Base-by-base conservation (phyloP, 2,113 vertebrate species). In the Dasyurus viverrinus region DNA sequence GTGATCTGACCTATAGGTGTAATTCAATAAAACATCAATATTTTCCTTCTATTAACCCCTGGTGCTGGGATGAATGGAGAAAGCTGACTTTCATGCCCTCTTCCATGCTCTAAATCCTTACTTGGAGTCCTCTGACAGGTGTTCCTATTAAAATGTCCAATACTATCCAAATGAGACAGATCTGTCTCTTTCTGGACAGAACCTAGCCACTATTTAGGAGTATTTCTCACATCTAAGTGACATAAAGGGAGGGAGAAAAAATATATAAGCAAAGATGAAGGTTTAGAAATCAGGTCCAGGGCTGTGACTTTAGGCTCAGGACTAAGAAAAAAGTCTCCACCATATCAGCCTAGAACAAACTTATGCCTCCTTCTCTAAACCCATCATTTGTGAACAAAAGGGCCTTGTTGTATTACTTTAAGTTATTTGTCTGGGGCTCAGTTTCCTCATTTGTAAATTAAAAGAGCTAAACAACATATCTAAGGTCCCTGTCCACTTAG, bases 21-120 rank as follows among this genome's bases (percentile, higher is more conserved):
- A 99, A 99, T 98, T 99, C 98, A 98, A 98, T 98, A 97, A 98
- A 98, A 98, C 96, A 97, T 98, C 98, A 99, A 99, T 99, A 99
- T 99, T 99, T 99, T 99, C 96, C 98, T 99, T 99, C 96, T 98
- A 97, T 98, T 98, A 98, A 98, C 98, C 97, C 98, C 19, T n/a
- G 90, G 94, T 96, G 97, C 97, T 98, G 96, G 89, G 96, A 97
- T 94, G 96, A 97, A 98, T 94, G 91, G 90, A 97, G 96, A 98
- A 96, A 96, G 92, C 96, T 97, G 97, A 91, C 98, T 98, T 96
- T 68, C 93, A 53, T 96, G 94, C 96, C 95, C 97, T 93, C 93
- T 22, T 94, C 94, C 94, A 26, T 68, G 96, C 96, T 92, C 52
- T 76, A 90, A 12, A 90, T 96, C 91, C 93, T 91, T 57, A 91